Percentiles rank a stretch among this genome's conserved stretches.
Conservation (phyloP, 2,797 vertebrate species). For the Leptoclinus maculatus region DNA sequence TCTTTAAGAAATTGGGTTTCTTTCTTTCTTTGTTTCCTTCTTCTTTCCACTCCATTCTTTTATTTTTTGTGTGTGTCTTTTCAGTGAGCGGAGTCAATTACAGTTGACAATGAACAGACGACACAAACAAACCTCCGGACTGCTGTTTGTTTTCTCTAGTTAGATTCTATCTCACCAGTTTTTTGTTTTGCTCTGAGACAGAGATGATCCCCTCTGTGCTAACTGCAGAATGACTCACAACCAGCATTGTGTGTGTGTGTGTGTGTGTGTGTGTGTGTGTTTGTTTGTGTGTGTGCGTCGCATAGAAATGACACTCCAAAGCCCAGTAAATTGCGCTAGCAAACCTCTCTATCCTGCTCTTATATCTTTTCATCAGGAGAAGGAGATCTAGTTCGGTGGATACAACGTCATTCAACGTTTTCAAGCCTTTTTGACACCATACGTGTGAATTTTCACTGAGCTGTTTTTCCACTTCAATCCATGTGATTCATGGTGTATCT, state of each 20-base stretch:
- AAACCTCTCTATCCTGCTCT: background rate
- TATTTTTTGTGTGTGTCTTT: conserved; percentile 19
- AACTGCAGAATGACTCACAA: background rate
- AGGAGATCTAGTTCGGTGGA: background rate
- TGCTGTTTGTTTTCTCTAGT: conserved; percentile 27
- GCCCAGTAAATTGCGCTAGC: conserved; percentile 31
- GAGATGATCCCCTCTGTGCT: conserved; percentile 1
- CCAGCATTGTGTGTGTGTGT: background rate
- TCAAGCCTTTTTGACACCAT: too few relatives aligned
- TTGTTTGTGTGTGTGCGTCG: background rate
- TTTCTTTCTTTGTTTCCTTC: conserved; percentile 25
- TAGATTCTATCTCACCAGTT: conserved; percentile 5
- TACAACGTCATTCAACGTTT: background rate
- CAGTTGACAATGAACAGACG: conserved; percentile 32
- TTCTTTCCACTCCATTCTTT: conserved; percentile 15
- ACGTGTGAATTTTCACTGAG: background rate
- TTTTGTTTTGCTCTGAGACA: background rate
- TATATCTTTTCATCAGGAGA: conserved; percentile 1
- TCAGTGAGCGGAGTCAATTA: conserved; percentile 49
- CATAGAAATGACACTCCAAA: conserved; percentile 24
- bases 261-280: background rate
- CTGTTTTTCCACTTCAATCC: background rate
- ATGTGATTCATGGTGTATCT: background rate
- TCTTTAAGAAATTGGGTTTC: conserved; percentile 52
- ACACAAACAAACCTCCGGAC: conserved; percentile 40